phyloP scores from a whole-genome alignment of 2,113 vertebrate genomes.

The Pelvicachromis taeniatus region DNA sequence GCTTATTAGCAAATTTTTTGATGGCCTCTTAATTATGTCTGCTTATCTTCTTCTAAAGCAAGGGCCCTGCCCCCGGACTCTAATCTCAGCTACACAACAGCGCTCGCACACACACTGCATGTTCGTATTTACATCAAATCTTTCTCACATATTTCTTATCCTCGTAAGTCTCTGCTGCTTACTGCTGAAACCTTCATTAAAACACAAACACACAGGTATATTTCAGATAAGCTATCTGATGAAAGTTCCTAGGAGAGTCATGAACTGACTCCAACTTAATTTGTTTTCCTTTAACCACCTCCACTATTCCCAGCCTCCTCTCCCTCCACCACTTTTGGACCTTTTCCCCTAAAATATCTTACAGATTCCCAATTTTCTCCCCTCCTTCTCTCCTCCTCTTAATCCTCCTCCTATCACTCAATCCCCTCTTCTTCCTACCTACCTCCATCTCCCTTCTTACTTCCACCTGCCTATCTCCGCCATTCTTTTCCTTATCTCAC shows the following conservation, averaged over 20 bases:
- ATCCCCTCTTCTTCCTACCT: neutral
- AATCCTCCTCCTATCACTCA: neutral
- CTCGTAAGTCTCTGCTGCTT: neutral
- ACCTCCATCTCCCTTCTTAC: neutral
- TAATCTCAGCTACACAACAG: neutral
- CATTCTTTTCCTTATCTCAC: constrained; percentile 24
- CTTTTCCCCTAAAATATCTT: neutral
- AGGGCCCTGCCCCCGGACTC: constrained; percentile 5
- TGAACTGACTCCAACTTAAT: neutral
- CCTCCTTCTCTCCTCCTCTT: neutral
- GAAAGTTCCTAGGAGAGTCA: neutral
- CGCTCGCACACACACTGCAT: neutral
- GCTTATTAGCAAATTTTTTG: constrained; percentile 60
- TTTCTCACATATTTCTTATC: neutral
- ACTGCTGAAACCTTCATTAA: neutral
- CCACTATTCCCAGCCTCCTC: neutral
- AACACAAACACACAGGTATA: neutral
- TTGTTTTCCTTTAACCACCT: neutral
- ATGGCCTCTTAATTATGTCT: constrained; percentile 60
- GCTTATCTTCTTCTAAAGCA: constrained; percentile 40
- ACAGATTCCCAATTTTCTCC: neutral
- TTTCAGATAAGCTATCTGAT: constrained; percentile 10
- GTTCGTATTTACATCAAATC: constrained; percentile 3
- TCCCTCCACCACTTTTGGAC: neutral
- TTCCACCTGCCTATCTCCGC: neutral